Conservation (phyloP, 2,113 vertebrate genomes). For the Lophius piscatorius region DNA sequence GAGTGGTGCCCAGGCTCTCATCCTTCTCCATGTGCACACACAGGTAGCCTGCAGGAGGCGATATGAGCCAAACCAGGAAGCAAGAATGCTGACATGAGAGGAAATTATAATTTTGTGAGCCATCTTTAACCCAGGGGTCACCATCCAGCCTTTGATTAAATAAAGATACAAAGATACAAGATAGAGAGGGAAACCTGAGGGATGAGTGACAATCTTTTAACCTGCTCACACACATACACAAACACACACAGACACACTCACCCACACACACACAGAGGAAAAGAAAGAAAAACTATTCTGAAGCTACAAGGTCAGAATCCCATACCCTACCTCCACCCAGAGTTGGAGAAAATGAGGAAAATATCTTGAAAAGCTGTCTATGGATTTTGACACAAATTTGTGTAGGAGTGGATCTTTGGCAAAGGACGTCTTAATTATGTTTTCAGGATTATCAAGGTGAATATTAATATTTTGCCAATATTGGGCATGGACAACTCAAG, state of each 20-base stretch:
- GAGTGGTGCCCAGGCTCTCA: constrained; percentile 89
- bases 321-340: no score
- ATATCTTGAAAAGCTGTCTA: no score
- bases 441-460: no score
- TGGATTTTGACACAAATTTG: no score
- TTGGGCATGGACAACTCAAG: no score
- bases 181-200: constrained; percentile 5
- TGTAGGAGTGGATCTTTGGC: no score
- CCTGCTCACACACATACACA: background rate
- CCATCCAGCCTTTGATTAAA: constrained; percentile 6
- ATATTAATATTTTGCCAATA: no score
- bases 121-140: no score
- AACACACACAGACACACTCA: background rate
- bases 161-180: constrained; percentile 9
- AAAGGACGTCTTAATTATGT: no score
- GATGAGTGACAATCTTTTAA: background rate
- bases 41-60: constrained; percentile 86
- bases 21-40: constrained; percentile 97
- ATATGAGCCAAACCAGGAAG: background rate
- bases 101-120: background rate
- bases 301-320: no score
- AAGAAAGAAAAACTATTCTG: no score
- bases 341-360: no score
- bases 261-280: background rate
- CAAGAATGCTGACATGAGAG: background rate